phyloP scores from a whole-genome alignment of 2,113 vertebrate genomes.

The Alces alces region DNA sequence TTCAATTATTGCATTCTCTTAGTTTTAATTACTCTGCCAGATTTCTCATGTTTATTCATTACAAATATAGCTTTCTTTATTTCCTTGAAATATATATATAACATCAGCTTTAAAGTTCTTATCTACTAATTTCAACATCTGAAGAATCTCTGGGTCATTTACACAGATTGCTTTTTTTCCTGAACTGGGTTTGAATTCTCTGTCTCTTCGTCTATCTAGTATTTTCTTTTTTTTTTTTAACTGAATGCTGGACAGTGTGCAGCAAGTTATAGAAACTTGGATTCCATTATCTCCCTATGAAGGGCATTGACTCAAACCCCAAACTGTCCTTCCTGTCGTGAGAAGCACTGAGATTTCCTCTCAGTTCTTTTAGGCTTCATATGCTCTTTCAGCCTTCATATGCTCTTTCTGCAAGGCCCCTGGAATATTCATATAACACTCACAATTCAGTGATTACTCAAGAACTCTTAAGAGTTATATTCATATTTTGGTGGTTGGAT shows the following conservation, averaged over 20 bases:
- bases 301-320: background rate
- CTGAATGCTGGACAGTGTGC: background rate
- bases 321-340: background rate
- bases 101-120: background rate
- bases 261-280: background rate
- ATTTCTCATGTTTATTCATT: background rate
- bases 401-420: background rate
- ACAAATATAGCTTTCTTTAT: background rate
- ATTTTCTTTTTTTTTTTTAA: background rate
- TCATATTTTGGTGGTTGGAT: background rate
- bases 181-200: background rate
- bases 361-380: background rate
- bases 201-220: background rate
- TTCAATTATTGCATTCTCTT: background rate
- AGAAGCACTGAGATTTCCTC: background rate
- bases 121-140: background rate
- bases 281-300: background rate
- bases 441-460: background rate
- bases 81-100: background rate
- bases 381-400: background rate
- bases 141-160: background rate
- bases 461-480: background rate
- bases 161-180: background rate
- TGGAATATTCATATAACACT: background rate
- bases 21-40: background rate